phyloP scores from a whole-genome alignment of 2,113 vertebrate species.

The Thunnus maccoyii region DNA sequence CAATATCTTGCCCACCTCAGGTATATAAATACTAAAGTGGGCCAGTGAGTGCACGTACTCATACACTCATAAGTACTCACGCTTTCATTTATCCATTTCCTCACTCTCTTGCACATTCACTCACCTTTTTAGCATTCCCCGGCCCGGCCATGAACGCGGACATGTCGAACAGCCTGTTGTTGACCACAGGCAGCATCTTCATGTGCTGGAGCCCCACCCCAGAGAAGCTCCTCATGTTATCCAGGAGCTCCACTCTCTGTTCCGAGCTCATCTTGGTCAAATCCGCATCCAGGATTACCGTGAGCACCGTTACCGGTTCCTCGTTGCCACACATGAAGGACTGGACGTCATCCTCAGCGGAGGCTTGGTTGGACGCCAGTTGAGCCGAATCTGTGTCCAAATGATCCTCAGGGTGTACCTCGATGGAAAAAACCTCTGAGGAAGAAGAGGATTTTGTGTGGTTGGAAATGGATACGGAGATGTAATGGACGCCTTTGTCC shows the following conservation, averaged over 20 bases:
- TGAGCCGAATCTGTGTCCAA: conserved; percentile 87
- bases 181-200: conserved; percentile 97
- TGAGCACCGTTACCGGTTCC: conserved; percentile 93
- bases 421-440: conserved; percentile 92
- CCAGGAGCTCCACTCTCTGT: conserved; percentile 91
- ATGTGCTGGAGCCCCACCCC: conserved; percentile 92
- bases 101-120: neutral
- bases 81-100: neutral
- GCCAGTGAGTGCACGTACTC: neutral
- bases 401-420: conserved; percentile 95
- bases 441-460: conserved; percentile 78
- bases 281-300: conserved; percentile 97
- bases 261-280: conserved; percentile 95
- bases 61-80: neutral
- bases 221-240: conserved; percentile 92
- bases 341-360: conserved; percentile 70
- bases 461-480: conserved; percentile 87
- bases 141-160: conserved; percentile 98
- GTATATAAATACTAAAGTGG: too few relatives aligned
- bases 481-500: conserved; percentile 95
- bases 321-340: conserved; percentile 88
- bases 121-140: conserved; percentile 94
- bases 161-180: conserved; percentile 99
- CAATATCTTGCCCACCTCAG: too few relatives aligned
- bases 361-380: conserved; percentile 76